These are phyloP conservation scores for Calameuta pallipes DNA, from an alignment of 2,888 invertebrate genomes.

Conservation along the genomic window DNA sequence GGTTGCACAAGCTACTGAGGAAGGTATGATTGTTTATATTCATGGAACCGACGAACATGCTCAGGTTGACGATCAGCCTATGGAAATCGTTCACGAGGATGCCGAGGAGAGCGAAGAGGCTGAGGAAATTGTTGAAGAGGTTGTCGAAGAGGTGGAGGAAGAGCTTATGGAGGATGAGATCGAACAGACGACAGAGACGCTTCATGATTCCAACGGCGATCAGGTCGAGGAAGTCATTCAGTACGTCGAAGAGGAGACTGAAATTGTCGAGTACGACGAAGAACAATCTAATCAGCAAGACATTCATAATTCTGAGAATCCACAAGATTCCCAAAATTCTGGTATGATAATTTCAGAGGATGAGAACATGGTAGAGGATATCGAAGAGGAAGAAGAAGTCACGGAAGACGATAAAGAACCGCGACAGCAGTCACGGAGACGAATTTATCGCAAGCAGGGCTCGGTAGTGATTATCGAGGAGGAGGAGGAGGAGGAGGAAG, in stretches of 20 bases:
- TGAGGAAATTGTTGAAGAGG: slow-evolving; percentile 56
- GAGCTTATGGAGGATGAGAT: slow-evolving; percentile 37
- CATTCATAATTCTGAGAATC: slow-evolving; percentile 52
- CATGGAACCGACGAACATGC: slow-evolving; percentile 49
- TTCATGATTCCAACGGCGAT: slow-evolving; percentile 42
- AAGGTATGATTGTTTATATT: slow-evolving; percentile 61
- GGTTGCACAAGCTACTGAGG: slow-evolving; percentile 55
- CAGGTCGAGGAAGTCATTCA: slow-evolving; percentile 58
- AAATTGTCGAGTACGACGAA: slow-evolving; percentile 61
- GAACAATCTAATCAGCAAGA: slow-evolving; percentile 52
- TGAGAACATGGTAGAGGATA: slow-evolving; percentile 32
- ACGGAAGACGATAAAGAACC: slow-evolving; percentile 55
- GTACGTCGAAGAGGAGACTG: slow-evolving; percentile 64
- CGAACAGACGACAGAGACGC: slow-evolving; percentile 30
- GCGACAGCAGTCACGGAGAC: slow-evolving; percentile 60
- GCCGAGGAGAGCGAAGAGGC: slow-evolving; percentile 55
- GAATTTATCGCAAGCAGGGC: background rate
- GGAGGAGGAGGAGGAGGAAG: slow-evolving; percentile 49
- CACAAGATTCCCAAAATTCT: slow-evolving; percentile 65
- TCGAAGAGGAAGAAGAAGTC: slow-evolving; percentile 26
- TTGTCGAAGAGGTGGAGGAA: slow-evolving; percentile 30
- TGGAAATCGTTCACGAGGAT: slow-evolving; percentile 30
- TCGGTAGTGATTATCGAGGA: slow-evolving; percentile 59
- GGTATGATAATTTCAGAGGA: slow-evolving; percentile 19
- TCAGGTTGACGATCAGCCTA: slow-evolving; percentile 35